Conservation (phyloP, 2,888 invertebrate genomes). For the Acanthoscelides obtectus region DNA sequence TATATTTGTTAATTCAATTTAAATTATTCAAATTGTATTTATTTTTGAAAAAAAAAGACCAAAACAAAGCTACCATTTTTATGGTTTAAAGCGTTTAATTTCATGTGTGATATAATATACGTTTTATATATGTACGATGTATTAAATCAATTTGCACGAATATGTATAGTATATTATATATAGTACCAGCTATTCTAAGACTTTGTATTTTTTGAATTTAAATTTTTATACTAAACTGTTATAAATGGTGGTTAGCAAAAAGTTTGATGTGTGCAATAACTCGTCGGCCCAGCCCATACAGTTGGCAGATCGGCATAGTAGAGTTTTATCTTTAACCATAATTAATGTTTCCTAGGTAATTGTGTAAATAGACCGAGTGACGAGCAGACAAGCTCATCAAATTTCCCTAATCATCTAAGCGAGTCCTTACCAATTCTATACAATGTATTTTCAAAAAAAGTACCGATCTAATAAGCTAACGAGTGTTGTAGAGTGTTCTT, state of each 20-base stretch:
- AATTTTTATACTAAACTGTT: conserved; percentile 52
- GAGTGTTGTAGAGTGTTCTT: no score
- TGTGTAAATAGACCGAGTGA: conserved; percentile 42
- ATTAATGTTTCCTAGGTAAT: conserved; percentile 45
- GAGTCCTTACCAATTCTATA: no score
- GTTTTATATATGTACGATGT: conserved; percentile 38
- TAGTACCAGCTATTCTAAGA: conserved; percentile 50
- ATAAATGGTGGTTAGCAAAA: conserved; percentile 48
- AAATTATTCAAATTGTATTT: no score
- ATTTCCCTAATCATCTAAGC: not conserved
- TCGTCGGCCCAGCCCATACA: conserved; percentile 33
- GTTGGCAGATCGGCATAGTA: conserved; percentile 35
- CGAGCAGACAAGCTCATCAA: conserved; percentile 2
- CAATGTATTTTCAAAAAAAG: no score
- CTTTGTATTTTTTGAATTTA: conserved; percentile 52
- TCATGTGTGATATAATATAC: conserved; percentile 48
- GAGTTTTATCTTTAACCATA: conserved; percentile 43
- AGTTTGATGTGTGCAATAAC: conserved; percentile 49
- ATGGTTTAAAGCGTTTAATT: conserved; percentile 31
- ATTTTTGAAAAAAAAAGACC: no score
- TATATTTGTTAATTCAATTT: no score
- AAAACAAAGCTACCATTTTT: not conserved
- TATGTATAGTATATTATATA: conserved; percentile 48
- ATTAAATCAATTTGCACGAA: conserved; percentile 47
- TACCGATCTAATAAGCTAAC: no score